These are phyloP conservation scores for Poeciliopsis turneri DNA, from an alignment of 2,797 vertebrate genomes.

Conservation along the genomic window DNA sequence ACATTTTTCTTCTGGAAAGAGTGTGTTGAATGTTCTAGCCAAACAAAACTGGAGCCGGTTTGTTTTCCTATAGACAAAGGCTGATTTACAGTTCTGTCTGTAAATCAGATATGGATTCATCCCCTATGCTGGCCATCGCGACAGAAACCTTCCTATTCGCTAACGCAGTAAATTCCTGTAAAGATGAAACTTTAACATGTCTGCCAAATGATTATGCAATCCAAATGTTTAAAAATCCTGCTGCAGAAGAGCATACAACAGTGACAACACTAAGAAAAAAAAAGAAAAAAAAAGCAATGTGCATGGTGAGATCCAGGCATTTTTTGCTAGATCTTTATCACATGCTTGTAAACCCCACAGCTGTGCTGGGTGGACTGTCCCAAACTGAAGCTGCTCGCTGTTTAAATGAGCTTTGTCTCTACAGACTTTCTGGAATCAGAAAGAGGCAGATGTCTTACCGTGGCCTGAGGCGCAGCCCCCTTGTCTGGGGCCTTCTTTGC, in stretches of 20 bases:
- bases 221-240: slow-evolving; percentile 7
- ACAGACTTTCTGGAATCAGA: slow-evolving; percentile 55
- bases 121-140: slow-evolving; percentile 16
- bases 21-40: neutral
- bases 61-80: neutral
- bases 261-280: slow-evolving; percentile 7
- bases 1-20: neutral
- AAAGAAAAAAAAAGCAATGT: neutral
- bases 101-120: neutral
- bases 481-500: slow-evolving; percentile 68
- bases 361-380: slow-evolving; percentile 53
- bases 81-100: neutral
- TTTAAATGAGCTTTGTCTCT: slow-evolving; percentile 40
- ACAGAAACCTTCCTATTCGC: slow-evolving; percentile 18
- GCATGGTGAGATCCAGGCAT: slow-evolving; percentile 42
- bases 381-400: slow-evolving; percentile 35
- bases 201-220: neutral
- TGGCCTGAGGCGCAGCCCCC: slow-evolving; percentile 61
- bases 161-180: slow-evolving; percentile 27
- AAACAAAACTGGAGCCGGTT: neutral
- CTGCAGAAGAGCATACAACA: slow-evolving; percentile 9
- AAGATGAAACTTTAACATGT: neutral
- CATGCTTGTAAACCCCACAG: slow-evolving; percentile 52
- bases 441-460: slow-evolving; percentile 74
- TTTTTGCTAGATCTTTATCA: slow-evolving; percentile 64